phyloP scores from a whole-genome alignment of 2,113 vertebrate genomes.

The Ptyas mucosa region DNA sequence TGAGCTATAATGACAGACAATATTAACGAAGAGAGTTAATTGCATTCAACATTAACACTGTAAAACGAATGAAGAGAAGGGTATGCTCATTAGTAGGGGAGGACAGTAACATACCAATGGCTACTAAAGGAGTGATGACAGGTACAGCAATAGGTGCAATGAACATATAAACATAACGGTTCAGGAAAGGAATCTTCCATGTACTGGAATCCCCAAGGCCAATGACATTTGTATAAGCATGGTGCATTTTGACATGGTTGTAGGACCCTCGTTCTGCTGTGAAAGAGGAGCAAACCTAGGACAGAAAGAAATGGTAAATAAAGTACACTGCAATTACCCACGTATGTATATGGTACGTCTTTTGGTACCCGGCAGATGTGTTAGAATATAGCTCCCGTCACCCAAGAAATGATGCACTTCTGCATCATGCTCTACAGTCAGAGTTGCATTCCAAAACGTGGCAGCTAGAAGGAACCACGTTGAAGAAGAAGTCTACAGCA shows the following conservation, averaged over 20 bases:
- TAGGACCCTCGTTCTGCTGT: slow-evolving; percentile 70
- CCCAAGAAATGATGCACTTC: not conserved
- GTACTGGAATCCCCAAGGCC: slow-evolving; percentile 91
- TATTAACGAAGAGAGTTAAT: not conserved
- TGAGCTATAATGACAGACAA: not conserved
- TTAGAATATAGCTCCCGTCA: not conserved
- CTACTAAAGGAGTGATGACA: slow-evolving; percentile 83
- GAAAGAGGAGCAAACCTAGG: slow-evolving; percentile 86
- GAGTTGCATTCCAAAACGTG: not conserved
- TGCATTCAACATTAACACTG: not conserved
- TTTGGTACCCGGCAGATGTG: not conserved
- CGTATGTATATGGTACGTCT: not conserved
- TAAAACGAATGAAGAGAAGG: not conserved
- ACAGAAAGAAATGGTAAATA: slow-evolving; percentile 15
- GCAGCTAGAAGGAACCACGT: not conserved
- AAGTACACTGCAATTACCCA: not conserved
- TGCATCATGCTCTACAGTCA: not conserved
- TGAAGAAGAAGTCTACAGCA: not conserved
- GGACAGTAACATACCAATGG: slow-evolving; percentile 71
- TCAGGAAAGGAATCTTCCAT: slow-evolving; percentile 84
- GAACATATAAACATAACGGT: slow-evolving; percentile 85
- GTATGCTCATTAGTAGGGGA: rapidly evolving
- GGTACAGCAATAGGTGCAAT: slow-evolving; percentile 80
- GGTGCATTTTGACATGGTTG: slow-evolving; percentile 88
- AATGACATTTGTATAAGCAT: slow-evolving; percentile 87